These are phyloP conservation scores for Phengaris arion DNA, from an alignment of 2,888 invertebrate genomes.

Conservation along the genomic window DNA sequence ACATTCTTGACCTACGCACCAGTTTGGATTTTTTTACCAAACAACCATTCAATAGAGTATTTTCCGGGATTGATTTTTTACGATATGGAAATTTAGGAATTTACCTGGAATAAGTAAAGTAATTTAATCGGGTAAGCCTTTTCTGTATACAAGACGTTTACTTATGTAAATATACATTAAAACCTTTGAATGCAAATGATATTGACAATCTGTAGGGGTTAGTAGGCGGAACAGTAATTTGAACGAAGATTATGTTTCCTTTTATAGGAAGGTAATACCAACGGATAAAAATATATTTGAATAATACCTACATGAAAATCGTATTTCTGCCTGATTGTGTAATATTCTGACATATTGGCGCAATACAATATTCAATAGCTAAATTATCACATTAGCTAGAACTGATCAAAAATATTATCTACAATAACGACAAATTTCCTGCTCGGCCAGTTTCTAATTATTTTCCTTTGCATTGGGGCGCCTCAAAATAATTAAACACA, in stretches of 20 bases:
- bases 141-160: not conserved
- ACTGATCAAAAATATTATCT: too few species aligned
- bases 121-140: not conserved
- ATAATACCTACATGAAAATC: not conserved
- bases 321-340: not conserved
- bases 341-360: too few species aligned
- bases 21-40: not conserved
- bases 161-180: conserved; percentile 12
- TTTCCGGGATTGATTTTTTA: not conserved
- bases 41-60: not conserved
- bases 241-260: not conserved
- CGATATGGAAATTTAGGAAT: not conserved
- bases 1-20: too few species aligned
- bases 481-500: too few species aligned
- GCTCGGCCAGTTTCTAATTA: too few species aligned
- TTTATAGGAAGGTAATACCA: not conserved
- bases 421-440: too few species aligned
- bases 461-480: too few species aligned
- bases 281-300: not conserved
- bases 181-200: not conserved
- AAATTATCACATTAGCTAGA: too few species aligned
- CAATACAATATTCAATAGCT: too few species aligned
- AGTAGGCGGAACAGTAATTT: conserved; percentile 8
- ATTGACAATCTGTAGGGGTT: conserved; percentile 13
- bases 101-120: not conserved